A percentile compares a stretch with the other conserved stretches of the same genome.
These are phyloP conservation scores for Parazoanthus swiftii DNA, from an alignment of 92 coral and sea anemone species.

Conservation along the genomic window DNA sequence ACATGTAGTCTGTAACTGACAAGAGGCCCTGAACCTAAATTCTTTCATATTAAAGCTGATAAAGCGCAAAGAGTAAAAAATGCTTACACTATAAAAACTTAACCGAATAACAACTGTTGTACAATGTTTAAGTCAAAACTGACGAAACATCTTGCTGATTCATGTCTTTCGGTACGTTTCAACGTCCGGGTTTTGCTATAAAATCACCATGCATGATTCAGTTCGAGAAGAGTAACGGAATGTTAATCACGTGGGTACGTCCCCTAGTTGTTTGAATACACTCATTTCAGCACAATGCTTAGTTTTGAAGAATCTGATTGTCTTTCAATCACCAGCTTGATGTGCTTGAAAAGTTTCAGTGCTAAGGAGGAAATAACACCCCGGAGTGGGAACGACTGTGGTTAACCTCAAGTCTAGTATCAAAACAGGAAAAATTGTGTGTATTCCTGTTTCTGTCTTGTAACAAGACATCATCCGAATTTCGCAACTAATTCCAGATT, in stretches of 20 bases:
- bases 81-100: too few species aligned
- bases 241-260: not conserved
- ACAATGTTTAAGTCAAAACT: too few species aligned
- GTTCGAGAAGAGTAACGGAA: not conserved
- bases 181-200: not conserved
- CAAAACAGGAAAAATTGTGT: not conserved
- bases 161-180: not conserved
- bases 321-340: not conserved
- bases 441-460: constrained; percentile 14
- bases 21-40: not conserved
- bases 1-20: not conserved
- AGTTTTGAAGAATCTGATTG: not conserved
- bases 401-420: constrained; percentile 17
- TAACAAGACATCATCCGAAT: not conserved
- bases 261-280: not conserved
- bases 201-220: not conserved
- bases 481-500: not conserved
- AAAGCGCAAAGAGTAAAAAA: too few species aligned
- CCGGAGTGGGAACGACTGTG: not conserved
- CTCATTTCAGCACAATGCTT: not conserved
- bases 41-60: too few species aligned
- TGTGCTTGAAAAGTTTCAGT: not conserved
- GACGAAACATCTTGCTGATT: too few species aligned
- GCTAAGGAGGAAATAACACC: not conserved
- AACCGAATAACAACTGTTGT: not conserved